Conservation (phyloP, 2,113 vertebrate species). For the Prionailurus viverrinus region DNA sequence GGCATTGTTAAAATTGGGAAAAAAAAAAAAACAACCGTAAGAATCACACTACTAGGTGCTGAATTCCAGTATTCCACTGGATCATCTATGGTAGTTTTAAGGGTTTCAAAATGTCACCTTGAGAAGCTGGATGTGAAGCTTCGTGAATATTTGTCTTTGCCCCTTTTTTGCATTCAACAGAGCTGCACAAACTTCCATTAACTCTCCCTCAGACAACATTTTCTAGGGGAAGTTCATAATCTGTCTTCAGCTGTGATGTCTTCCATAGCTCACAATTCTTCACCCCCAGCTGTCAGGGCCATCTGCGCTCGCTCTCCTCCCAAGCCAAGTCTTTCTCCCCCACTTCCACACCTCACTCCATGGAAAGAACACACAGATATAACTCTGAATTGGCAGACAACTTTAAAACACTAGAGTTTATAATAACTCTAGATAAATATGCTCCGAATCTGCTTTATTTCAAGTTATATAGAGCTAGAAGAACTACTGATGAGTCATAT, state of each 20-base stretch:
- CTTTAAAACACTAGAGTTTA: slow-evolving; percentile 22
- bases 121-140: background rate
- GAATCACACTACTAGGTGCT: background rate
- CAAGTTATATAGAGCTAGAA: background rate
- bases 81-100: background rate
- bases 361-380: slow-evolving; percentile 55
- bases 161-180: background rate
- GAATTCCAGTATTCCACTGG: background rate
- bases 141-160: background rate
- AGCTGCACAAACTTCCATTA: background rate
- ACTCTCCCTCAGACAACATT: background rate
- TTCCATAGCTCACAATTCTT: background rate
- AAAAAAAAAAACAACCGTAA: background rate
- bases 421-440: slow-evolving; percentile 44
- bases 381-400: slow-evolving; percentile 72
- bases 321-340: slow-evolving; percentile 54
- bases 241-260: slow-evolving; percentile 29
- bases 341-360: background rate
- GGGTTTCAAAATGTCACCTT: background rate
- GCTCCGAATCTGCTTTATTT: slow-evolving; percentile 42
- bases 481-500: slow-evolving; percentile 30
- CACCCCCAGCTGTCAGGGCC: slow-evolving; percentile 64
- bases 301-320: slow-evolving; percentile 64
- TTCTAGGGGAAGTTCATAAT: slow-evolving; percentile 51
- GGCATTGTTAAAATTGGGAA: background rate